Evolutionary conservation across 2,113 vertebrate genomes (phyloP).

Genomic region (Neolamprologus ventralis): DNA sequence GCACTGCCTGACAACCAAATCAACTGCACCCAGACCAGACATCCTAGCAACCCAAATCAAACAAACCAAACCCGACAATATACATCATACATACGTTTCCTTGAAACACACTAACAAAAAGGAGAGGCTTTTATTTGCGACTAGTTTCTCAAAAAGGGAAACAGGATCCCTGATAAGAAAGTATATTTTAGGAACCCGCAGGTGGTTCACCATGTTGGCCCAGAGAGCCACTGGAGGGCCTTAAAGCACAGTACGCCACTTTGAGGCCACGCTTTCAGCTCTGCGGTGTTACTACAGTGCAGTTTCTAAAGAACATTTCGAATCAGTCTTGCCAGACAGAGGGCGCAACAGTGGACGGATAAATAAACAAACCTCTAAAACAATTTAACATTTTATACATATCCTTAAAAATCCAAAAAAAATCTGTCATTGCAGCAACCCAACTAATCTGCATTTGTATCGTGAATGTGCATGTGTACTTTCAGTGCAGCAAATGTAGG

Average conservation of each 20-base stretch:
- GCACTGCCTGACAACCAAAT: slow-evolving; percentile 80
- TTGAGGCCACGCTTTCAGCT: background rate
- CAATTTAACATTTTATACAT: background rate
- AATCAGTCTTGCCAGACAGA: background rate
- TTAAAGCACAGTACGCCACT: background rate
- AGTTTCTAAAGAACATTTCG: background rate
- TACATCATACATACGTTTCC: slow-evolving; percentile 36
- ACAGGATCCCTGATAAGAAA: slow-evolving; percentile 18
- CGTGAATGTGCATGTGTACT: background rate
- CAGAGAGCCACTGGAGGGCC: background rate
- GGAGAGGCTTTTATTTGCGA: slow-evolving; percentile 1
- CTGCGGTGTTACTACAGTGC: background rate
- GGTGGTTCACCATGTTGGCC: background rate
- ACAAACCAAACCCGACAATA: slow-evolving; percentile 48
- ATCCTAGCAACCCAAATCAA: slow-evolving; percentile 62
- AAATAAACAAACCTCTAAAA: background rate
- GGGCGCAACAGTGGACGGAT: background rate
- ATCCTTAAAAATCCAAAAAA: rapidly evolving
- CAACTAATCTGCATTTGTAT: background rate
- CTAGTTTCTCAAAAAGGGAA: background rate
- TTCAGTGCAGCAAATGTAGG: background rate
- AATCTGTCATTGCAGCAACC: background rate
- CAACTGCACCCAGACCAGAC: slow-evolving; percentile 60
- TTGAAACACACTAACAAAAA: background rate
- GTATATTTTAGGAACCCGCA: background rate